These are phyloP conservation scores for Morone chrysops DNA, from an alignment of 2,113 vertebrate species.

Conservation along the genomic window DNA sequence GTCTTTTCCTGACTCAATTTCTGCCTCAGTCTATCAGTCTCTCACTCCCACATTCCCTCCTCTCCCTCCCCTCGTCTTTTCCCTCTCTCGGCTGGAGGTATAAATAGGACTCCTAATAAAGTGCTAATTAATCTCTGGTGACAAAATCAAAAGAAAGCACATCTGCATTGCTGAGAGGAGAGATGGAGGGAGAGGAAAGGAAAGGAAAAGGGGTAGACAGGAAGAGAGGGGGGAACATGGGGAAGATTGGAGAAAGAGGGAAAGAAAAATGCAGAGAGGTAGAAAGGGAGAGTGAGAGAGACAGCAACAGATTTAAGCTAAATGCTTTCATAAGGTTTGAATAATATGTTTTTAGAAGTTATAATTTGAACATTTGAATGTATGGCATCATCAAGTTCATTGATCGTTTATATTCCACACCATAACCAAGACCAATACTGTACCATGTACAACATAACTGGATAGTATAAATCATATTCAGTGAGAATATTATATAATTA, in stretches of 20 bases:
- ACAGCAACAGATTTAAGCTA: not conserved
- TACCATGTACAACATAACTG: not conserved
- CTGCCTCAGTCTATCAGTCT: constrained; percentile 34
- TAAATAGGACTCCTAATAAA: constrained; percentile 79
- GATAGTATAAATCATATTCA: not conserved
- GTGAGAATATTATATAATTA: not conserved
- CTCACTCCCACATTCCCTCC: constrained; percentile 2
- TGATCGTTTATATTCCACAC: not conserved
- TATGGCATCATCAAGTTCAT: not conserved
- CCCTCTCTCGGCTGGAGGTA: constrained; percentile 62
- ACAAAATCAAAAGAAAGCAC: constrained; percentile 82
- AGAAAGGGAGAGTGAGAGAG: not conserved
- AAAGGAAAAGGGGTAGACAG: constrained; percentile 41
- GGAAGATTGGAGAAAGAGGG: not conserved
- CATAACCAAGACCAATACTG: not conserved
- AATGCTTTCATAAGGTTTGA: constrained; percentile 15
- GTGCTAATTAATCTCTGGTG: constrained; percentile 83
- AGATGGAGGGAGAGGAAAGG: constrained; percentile 31
- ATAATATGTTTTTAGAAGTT: not conserved
- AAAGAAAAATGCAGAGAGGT: constrained; percentile 17
- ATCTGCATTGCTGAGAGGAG: constrained; percentile 76
- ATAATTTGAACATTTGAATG: not conserved
- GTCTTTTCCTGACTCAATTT: constrained; percentile 12
- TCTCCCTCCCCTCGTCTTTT: not conserved
- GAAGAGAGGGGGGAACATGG: constrained; percentile 15